Evolutionary conservation across 2,888 invertebrate genomes (phyloP).

Genomic region (Nephrocerus scutellatus): DNA sequence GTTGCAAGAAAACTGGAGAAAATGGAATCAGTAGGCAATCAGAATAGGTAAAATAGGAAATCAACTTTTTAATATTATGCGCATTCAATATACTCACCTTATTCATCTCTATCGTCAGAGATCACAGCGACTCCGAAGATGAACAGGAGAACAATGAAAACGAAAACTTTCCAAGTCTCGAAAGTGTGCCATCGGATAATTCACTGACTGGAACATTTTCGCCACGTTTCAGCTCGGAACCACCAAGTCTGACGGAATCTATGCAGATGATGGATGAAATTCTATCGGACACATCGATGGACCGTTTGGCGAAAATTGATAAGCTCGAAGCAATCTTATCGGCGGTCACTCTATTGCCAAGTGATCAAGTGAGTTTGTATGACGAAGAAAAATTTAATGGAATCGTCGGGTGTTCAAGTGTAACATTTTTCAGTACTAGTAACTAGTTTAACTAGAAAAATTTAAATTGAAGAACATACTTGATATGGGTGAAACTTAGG

Average conservation of each 20-base stretch:
- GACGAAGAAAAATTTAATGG: too few relatives aligned
- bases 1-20: conserved; percentile 89
- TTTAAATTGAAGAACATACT: too few relatives aligned
- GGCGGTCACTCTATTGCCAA: conserved; percentile 66
- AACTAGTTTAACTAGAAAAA: too few relatives aligned
- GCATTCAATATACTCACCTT: conserved; percentile 7
- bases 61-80: conserved; percentile 8
- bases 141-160: conserved; percentile 66
- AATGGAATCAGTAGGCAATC: conserved; percentile 67
- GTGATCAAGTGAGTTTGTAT: conserved; percentile 48
- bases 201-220: conserved; percentile 60
- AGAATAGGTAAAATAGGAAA: conserved; percentile 52
- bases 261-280: conserved; percentile 86
- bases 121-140: conserved; percentile 67
- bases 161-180: conserved; percentile 64
- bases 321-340: conserved; percentile 79
- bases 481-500: too few relatives aligned
- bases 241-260: conserved; percentile 77
- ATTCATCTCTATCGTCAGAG: conserved; percentile 43
- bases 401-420: too few relatives aligned
- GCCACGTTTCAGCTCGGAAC: conserved; percentile 66
- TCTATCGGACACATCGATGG: conserved; percentile 73
- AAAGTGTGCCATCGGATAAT: conserved; percentile 71
- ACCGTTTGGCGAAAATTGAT: conserved; percentile 77
- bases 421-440: too few relatives aligned